Percentiles rank a stretch among this genome's conserved stretches.
phyloP scores from a whole-genome alignment of 1,140 invertebrate genomes.

The Andricus grossulariae region DNA sequence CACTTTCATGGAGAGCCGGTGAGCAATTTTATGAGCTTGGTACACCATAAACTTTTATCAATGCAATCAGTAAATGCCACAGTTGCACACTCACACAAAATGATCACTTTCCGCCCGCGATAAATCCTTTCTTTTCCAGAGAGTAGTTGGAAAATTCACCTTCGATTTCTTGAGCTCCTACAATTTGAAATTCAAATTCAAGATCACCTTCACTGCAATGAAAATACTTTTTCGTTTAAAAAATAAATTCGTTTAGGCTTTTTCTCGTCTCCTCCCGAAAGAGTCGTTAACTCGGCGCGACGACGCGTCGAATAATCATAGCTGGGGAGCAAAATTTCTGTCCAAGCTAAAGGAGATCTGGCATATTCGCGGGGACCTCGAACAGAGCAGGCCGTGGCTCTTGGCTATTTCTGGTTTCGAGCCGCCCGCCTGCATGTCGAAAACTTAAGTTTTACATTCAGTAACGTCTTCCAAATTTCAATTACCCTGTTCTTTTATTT shows the following conservation, averaged over 20 bases:
- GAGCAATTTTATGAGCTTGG: background rate
- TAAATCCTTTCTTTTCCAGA: background rate
- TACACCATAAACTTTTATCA: conserved; percentile 35
- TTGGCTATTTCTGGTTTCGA: conserved; percentile 67
- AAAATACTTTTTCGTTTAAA: conserved; percentile 3
- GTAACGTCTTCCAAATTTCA: conserved; percentile 8
- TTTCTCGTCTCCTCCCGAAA: conserved; percentile 36
- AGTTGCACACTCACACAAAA: conserved; percentile 25
- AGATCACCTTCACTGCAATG: background rate
- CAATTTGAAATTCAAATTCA: background rate
- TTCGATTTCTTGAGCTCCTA: background rate
- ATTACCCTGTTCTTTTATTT: background rate
- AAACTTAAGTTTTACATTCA: conserved; percentile 37
- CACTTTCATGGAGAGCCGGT: conserved; percentile 12
- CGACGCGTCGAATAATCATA: conserved; percentile 48
- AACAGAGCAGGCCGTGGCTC: conserved; percentile 50
- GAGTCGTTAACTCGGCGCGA: conserved; percentile 50
- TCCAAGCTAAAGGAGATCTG: conserved; percentile 61
- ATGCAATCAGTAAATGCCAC: conserved; percentile 17
- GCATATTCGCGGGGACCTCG: conserved; percentile 44
- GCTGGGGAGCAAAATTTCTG: conserved; percentile 57
- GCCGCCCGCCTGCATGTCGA: conserved; percentile 54
- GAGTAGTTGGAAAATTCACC: conserved; percentile 13
- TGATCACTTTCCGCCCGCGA: background rate
- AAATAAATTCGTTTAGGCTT: conserved; percentile 32